phyloP scores from a whole-genome alignment of 2,113 vertebrate species.

The Paraplagusia blochii region DNA sequence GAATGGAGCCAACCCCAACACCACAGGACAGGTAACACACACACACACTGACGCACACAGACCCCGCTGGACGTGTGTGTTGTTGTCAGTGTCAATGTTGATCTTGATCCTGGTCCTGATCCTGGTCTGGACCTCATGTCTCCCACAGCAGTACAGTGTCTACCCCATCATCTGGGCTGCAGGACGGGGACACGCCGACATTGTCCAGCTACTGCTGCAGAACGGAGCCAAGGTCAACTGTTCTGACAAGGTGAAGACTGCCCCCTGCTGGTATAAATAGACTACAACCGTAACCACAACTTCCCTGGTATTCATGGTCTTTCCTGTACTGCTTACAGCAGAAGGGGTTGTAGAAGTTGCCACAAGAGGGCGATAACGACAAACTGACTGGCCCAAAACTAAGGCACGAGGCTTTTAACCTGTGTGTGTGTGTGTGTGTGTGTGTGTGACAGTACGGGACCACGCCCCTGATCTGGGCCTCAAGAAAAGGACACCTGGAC shows the following conservation, averaged over 20 bases:
- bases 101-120: no score
- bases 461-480: constrained; percentile 93
- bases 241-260: constrained; percentile 87
- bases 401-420: no score
- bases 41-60: not conserved
- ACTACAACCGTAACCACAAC: no score
- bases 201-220: constrained; percentile 86
- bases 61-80: not conserved
- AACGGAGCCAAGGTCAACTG: constrained; percentile 96
- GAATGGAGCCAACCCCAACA: constrained; percentile 89
- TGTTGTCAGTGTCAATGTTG: no score
- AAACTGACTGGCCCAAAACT: no score
- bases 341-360: no score
- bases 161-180: constrained; percentile 98
- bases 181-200: constrained; percentile 88
- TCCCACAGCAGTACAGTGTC: constrained; percentile 89
- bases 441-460: constrained; percentile 85
- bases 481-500: constrained; percentile 91
- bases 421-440: constrained; percentile 7
- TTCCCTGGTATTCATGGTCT: no score
- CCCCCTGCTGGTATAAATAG: not conserved
- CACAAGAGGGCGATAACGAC: no score
- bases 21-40: constrained; percentile 87
- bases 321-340: no score
- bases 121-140: not conserved